Evolutionary conservation across 1,140 invertebrate species (phyloP), one percentile per base, ranked within the genome.

Genomic region (Heliothis subflexa): DNA sequence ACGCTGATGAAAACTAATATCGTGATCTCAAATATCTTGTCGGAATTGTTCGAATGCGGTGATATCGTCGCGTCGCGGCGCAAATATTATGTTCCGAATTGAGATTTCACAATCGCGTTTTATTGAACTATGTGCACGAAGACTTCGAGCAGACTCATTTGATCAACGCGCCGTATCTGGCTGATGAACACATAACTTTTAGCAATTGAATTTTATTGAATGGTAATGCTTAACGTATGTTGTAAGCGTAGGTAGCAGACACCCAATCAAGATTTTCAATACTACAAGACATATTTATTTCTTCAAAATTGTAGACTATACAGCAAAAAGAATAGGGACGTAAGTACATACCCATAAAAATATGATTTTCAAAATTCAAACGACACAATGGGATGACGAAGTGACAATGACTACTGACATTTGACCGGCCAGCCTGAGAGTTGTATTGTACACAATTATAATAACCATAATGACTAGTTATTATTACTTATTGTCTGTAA

Each of bases 1-100:
- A 81, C 64, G 77, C 40, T 80, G 73, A 87, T 89, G 89, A 89
- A 90, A 91, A 86, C 79, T 81, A 89, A 89, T 90, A 90, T 78
- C 74, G 81, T 61, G 73, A 79, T 83, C 85, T 88, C 87, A 84
- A 84, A 84, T 88, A 78, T 83, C 85, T 81, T 83, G 76, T 72
- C 77, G 81, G 75, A 81, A 79, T 78, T 71, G 61, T 68, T 55
- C 66, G 14, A 62, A 78, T 72, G 57, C 13, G 16, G 45, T n/a
- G 62, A 70, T 71, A 71, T 71, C 50, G 25, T 40, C 50, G 49
- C 52, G 49, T 71, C 66, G 50, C 66, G 10, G 18, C 10, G 66
- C 45, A 52, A 70, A 75, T 59, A 75, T 75, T 62, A 54, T 73
- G n/a, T 66, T 66, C 62, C 47, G 57, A 62, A 61, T 49, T 16